Base-by-base conservation (phyloP, 2,113 vertebrate genomes). In the Struthidea cinerea region DNA sequence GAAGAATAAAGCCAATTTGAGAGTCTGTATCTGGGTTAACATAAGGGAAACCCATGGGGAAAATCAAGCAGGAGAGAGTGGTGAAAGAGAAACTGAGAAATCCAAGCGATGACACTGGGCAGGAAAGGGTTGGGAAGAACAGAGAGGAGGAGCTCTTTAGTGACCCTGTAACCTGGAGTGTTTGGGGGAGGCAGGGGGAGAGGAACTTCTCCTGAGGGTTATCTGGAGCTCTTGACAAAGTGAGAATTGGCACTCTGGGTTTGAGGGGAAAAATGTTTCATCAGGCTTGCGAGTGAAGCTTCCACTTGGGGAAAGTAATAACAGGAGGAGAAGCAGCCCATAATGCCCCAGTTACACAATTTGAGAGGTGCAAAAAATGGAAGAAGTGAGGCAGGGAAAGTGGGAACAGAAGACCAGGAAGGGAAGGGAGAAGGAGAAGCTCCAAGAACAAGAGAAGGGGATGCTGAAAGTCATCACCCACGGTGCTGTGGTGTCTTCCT, bases 341-440 rank as follows among this genome's bases (percentile, higher is more conserved):
- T 94, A 89, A 73, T 95, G 90, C 61, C 84, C 82, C 79, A 93
- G 74, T 96, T 94, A 91, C 86, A 91, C 90, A 44, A 41, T 87
- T 96, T 90, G 84, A 95, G 90, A 97, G 78, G 91, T 83, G 95
- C 90, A 90, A 95, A 95, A 95, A 93, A 75, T 85, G 87, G 75
- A 86, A 88, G 61, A 42, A 77, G 52, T 33, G 74, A 10, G 53
- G 28, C 10, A 6, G 20, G 22, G 56, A 10, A 44, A 60, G 74
- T 26, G 13, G 83, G 37, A 81, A 91, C 18, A 55, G 35, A 73
- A 73, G 57, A 67, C 84, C 52, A 77, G 67, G 37, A 80, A 79
- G 39, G 28, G 23, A 80, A 80, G 44, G 59, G 63, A 92, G 82
- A 88, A 81, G 59, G 35, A 91, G 32, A 91, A 32, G 10, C 23